phyloP scores from a whole-genome alignment of 2,888 invertebrate species.

The Mythimna vitellina region DNA sequence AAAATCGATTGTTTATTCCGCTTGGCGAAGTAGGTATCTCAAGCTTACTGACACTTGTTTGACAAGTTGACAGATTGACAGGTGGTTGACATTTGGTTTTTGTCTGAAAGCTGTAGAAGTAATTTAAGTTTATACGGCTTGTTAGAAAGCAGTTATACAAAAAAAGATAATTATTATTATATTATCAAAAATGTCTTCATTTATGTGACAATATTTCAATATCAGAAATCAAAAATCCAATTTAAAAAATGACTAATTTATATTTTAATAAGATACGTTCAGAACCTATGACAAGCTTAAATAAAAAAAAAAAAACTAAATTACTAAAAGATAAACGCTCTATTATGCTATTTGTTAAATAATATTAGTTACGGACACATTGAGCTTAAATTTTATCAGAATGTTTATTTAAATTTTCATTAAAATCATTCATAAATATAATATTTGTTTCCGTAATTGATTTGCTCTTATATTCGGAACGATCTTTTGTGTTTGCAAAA shows the following conservation, averaged over 20 bases:
- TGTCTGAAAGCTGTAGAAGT: neutral
- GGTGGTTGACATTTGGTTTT: neutral
- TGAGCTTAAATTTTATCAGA: neutral
- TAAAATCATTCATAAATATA: neutral
- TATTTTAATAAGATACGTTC: constrained; percentile 14
- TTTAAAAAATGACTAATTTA: too few species aligned
- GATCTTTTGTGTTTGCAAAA: constrained; percentile 22
- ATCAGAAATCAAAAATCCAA: neutral
- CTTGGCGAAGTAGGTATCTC: constrained; percentile 6
- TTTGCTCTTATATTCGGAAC: constrained; percentile 7
- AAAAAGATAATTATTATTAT: neutral
- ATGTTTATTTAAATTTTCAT: neutral
- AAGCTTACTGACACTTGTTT: constrained; percentile 8
- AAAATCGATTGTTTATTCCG: constrained; percentile 72
- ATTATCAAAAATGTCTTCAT: too few species aligned
- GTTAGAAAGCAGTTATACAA: rapidly evolving
- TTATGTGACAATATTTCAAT: neutral
- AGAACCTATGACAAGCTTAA: neutral
- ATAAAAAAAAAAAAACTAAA: too few species aligned
- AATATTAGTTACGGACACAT: neutral
- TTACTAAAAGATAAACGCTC: rapidly evolving
- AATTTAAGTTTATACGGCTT: neutral
- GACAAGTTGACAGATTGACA: constrained; percentile 13
- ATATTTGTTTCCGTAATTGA: rapidly evolving
- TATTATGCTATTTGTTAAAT: neutral